Evolutionary conservation across 2,888 invertebrate species (phyloP).

Genomic region (Apotomis turbidana): DNA sequence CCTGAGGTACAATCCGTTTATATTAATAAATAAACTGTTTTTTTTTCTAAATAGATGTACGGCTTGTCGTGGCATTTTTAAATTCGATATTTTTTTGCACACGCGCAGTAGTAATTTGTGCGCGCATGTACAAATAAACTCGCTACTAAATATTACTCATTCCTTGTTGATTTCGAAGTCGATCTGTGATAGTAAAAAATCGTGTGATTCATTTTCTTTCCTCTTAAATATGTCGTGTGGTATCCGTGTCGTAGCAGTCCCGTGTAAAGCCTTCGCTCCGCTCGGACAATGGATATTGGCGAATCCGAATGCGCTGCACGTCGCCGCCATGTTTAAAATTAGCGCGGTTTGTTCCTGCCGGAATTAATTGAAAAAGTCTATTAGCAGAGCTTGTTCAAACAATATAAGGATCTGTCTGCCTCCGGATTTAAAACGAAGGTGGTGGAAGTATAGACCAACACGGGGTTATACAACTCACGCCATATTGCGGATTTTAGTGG

Average conservation of each 20-base stretch:
- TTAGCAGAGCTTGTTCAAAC: slow-evolving; percentile 35
- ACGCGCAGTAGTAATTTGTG: no score
- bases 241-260: background rate
- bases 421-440: background rate
- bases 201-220: no score
- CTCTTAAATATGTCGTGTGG: slow-evolving; percentile 4
- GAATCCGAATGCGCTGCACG: slow-evolving; percentile 36
- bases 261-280: background rate
- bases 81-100: no score
- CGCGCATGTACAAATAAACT: no score
- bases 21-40: no score
- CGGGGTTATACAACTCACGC: background rate
- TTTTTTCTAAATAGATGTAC: no score
- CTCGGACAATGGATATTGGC: slow-evolving; percentile 38
- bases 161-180: no score
- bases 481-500: no score
- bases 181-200: no score
- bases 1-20: no score
- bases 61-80: no score
- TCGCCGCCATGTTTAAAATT: slow-evolving; percentile 38
- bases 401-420: slow-evolving; percentile 1
- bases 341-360: slow-evolving; percentile 35
- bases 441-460: background rate
- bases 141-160: no score
- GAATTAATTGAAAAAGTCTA: slow-evolving; percentile 40